Percentiles rank a stretch among this genome's conserved stretches.
Conservation (phyloP, 2,797 vertebrate species). For the Sebastes oblongus region DNA sequence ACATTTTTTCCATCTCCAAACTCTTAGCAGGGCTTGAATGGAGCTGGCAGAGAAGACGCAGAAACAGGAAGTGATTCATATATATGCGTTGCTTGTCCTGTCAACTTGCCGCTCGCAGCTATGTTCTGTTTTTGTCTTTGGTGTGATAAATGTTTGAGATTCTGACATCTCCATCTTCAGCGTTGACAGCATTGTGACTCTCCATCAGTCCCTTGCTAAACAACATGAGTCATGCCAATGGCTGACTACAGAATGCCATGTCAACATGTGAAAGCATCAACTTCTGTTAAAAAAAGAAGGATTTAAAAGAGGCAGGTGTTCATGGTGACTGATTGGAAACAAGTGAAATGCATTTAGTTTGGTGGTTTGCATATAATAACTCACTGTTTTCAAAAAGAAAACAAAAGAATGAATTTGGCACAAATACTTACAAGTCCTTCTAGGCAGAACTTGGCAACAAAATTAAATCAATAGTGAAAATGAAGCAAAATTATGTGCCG, state of each 20-base stretch:
- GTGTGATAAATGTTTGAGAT: background rate
- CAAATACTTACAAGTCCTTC: background rate
- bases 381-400: background rate
- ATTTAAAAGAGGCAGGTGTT: background rate
- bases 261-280: background rate
- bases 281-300: background rate
- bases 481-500: background rate
- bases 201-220: slow-evolving; percentile 6
- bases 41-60: background rate
- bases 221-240: slow-evolving; percentile 14
- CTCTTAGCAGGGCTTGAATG: background rate
- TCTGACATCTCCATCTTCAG: slow-evolving; percentile 7
- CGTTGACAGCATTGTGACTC: slow-evolving; percentile 17
- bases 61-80: background rate
- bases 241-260: slow-evolving; percentile 1
- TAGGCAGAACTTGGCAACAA: background rate
- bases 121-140: slow-evolving; percentile 18
- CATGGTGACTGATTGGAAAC: slow-evolving; percentile 23
- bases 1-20: background rate
- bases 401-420: background rate
- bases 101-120: background rate
- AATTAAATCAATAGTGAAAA: background rate
- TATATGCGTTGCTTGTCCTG: background rate
- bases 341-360: background rate
- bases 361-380: background rate